Evolutionary conservation across 37 sponge, comb jelly and placozoan species (phyloP).

Genomic region (Beroe forskalii): DNA sequence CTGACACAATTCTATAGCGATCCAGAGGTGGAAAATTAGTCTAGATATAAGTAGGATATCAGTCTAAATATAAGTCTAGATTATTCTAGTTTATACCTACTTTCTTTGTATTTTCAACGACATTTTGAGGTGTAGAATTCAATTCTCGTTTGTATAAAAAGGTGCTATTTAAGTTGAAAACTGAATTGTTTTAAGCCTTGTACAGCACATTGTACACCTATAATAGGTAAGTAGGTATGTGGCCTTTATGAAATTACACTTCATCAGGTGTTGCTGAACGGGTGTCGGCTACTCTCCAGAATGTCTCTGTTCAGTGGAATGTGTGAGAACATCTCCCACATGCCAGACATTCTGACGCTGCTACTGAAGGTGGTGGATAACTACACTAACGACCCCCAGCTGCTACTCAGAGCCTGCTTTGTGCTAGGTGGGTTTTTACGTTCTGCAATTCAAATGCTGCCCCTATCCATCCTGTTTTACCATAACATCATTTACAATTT

Average conservation of each 20-base stretch:
- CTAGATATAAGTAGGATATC: too few relatives aligned
- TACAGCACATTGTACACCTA: too few relatives aligned
- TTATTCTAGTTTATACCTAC: too few relatives aligned
- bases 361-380: constrained; percentile 18
- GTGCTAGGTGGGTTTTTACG: background rate
- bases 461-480: background rate
- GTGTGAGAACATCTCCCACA: constrained; percentile 2
- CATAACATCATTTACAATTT: too few relatives aligned
- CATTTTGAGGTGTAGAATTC: too few relatives aligned
- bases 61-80: too few relatives aligned
- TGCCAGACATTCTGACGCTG: background rate
- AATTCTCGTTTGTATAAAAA: too few relatives aligned
- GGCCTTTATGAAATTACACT: background rate
- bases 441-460: background rate
- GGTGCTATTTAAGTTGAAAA: too few relatives aligned
- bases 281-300: constrained; percentile 7
- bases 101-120: background rate
- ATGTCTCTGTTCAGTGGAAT: constrained; percentile 23
- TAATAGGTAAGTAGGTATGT: too few relatives aligned
- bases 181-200: too few relatives aligned
- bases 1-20: constrained; percentile 11
- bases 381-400: constrained; percentile 52
- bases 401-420: background rate
- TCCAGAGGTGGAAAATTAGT: constrained; percentile 1
- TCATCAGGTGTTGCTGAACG: constrained; percentile 17